phyloP scores from a whole-genome alignment of 2,888 invertebrate species.

The Agapostemon virescens region DNA sequence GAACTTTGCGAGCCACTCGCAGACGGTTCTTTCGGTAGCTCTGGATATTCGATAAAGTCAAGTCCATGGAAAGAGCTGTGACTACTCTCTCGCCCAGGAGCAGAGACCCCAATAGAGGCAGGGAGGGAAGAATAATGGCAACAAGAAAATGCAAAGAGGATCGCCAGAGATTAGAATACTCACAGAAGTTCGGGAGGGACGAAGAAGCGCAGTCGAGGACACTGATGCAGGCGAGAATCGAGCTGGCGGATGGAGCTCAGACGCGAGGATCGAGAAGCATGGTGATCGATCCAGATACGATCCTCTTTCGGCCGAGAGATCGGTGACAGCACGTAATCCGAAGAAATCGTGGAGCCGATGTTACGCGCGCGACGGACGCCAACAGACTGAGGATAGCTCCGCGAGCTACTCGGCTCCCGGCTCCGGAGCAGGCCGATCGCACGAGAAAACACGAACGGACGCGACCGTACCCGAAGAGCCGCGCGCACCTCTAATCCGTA shows the following conservation, averaged over 20 bases:
- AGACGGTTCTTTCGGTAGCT: too few relatives aligned
- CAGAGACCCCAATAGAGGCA: too few relatives aligned
- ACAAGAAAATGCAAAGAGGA: not conserved
- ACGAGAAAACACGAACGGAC: not conserved
- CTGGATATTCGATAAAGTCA: too few relatives aligned
- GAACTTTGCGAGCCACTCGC: not conserved
- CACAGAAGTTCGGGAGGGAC: slow-evolving; percentile 7
- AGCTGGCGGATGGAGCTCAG: slow-evolving; percentile 1
- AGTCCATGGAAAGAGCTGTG: too few relatives aligned
- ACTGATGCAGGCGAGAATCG: not conserved
- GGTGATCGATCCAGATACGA: not conserved
- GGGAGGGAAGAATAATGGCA: not conserved
- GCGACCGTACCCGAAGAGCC: not conserved
- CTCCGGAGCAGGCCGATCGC: not conserved
- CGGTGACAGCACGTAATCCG: not conserved
- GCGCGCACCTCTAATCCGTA: not conserved
- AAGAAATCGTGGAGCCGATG: not conserved
- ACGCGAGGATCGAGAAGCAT: slow-evolving; percentile 26
- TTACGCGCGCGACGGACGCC: not conserved
- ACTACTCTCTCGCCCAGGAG: too few relatives aligned
- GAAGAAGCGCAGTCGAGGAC: not conserved
- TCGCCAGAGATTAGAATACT: slow-evolving; percentile 2
- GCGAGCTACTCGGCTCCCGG: not conserved
- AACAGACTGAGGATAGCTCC: not conserved
- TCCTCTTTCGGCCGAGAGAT: not conserved